Percentiles rank a stretch among this genome's conserved stretches.
phyloP scores from a whole-genome alignment of 2,113 vertebrate species.

The Saguinus midas region DNA sequence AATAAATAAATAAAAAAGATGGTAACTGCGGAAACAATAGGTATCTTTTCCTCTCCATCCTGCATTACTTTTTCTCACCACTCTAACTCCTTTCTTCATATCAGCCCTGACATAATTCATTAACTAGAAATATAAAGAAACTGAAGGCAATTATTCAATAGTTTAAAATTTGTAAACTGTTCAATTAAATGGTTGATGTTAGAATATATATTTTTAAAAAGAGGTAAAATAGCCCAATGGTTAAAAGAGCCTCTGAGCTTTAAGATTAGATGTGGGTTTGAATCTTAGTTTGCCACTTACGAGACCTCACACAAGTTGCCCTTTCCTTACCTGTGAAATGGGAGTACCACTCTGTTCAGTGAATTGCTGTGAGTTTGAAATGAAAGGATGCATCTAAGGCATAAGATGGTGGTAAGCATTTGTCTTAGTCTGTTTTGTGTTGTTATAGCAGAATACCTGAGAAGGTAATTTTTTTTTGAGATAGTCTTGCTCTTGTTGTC shows the following conservation, averaged over 20 bases:
- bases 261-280: background rate
- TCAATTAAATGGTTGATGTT: background rate
- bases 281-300: background rate
- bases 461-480: background rate
- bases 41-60: background rate
- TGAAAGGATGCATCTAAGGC: background rate
- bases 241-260: background rate
- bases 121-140: background rate
- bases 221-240: background rate
- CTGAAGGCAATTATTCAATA: background rate
- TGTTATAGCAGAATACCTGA: background rate
- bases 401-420: background rate
- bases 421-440: background rate
- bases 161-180: background rate
- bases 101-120: background rate
- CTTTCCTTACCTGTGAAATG: background rate
- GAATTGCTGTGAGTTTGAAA: background rate
- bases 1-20: background rate
- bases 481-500: no score
- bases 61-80: background rate
- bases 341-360: background rate
- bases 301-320: background rate
- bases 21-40: background rate
- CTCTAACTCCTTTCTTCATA: background rate
- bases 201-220: background rate